Percentiles rank a stretch among this genome's conserved stretches.
Evolutionary conservation across 2,888 invertebrate genomes (phyloP).

Genomic region (Drosophila paracracens): DNA sequence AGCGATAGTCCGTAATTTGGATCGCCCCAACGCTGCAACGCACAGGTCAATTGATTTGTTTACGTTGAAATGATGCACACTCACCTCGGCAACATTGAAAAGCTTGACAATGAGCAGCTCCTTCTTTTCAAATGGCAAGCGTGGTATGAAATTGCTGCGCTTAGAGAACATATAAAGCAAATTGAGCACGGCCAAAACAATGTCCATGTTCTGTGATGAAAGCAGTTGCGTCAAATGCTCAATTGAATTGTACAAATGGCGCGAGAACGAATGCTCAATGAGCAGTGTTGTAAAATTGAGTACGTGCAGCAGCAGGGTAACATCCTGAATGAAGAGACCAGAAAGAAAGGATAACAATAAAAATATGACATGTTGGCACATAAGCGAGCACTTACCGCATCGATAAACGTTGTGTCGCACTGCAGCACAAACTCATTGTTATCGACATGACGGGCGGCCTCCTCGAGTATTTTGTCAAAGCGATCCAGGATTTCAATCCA

Average conservation of each 20-base stretch:
- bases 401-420: slow-evolving; percentile 89
- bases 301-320: slow-evolving; percentile 90
- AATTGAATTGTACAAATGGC: slow-evolving; percentile 94
- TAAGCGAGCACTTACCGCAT: slow-evolving; percentile 85
- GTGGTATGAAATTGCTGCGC: slow-evolving; percentile 93
- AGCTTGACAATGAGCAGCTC: slow-evolving; percentile 90
- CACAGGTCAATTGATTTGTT: not conserved
- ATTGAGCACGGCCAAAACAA: slow-evolving; percentile 93
- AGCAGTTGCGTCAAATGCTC: slow-evolving; percentile 92
- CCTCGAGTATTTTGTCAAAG: slow-evolving; percentile 90
- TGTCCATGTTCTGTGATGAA: slow-evolving; percentile 92
- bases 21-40: slow-evolving; percentile 87
- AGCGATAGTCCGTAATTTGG: slow-evolving; percentile 94
- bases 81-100: slow-evolving; percentile 91
- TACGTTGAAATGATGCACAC: slow-evolving; percentile 12
- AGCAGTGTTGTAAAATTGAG: slow-evolving; percentile 93
- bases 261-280: slow-evolving; percentile 94
- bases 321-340: slow-evolving; percentile 86
- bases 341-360: not conserved
- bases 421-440: slow-evolving; percentile 86
- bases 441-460: slow-evolving; percentile 87
- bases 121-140: slow-evolving; percentile 90
- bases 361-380: not conserved
- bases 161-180: slow-evolving; percentile 95
- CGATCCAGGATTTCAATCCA: slow-evolving; percentile 94